Evolutionary conservation across 2,113 vertebrate species (phyloP).

Genomic region (Antechinus flavipes): DNA sequence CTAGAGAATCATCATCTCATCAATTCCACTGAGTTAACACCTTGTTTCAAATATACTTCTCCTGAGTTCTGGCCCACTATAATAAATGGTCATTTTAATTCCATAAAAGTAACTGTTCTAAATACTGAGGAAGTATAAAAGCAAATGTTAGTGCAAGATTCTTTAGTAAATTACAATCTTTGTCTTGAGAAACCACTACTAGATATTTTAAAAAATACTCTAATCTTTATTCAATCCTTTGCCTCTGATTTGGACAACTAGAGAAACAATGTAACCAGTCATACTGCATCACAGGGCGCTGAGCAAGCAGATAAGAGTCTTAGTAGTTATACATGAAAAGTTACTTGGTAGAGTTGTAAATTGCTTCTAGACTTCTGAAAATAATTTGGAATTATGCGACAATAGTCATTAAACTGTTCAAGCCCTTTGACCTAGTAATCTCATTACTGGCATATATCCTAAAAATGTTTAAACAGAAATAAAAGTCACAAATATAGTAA

Average conservation of each 20-base stretch:
- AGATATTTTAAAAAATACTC: not conserved
- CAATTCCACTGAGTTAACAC: too few relatives aligned
- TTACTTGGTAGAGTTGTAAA: not conserved
- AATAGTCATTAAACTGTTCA: not conserved
- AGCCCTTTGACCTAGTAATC: too few relatives aligned
- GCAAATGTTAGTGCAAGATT: not conserved
- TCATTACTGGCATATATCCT: too few relatives aligned
- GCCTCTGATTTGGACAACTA: not conserved
- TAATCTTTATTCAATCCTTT: not conserved
- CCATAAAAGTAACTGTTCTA: not conserved
- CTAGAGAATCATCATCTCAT: too few relatives aligned
- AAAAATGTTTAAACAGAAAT: too few relatives aligned
- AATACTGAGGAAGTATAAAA: not conserved
- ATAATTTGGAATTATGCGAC: not conserved
- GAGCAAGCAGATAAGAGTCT: not conserved
- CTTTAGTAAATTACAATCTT: not conserved
- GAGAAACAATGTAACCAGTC: not conserved
- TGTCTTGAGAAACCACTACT: not conserved
- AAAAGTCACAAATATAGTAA: too few relatives aligned
- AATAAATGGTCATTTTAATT: not conserved
- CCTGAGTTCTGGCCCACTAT: too few relatives aligned
- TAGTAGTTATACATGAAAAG: not conserved
- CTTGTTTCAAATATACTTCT: too few relatives aligned
- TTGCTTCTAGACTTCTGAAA: not conserved
- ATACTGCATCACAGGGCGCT: not conserved